These are phyloP conservation scores for Poecilia velifera DNA, from an alignment of 2,797 vertebrate genomes.

Conservation along the genomic window DNA sequence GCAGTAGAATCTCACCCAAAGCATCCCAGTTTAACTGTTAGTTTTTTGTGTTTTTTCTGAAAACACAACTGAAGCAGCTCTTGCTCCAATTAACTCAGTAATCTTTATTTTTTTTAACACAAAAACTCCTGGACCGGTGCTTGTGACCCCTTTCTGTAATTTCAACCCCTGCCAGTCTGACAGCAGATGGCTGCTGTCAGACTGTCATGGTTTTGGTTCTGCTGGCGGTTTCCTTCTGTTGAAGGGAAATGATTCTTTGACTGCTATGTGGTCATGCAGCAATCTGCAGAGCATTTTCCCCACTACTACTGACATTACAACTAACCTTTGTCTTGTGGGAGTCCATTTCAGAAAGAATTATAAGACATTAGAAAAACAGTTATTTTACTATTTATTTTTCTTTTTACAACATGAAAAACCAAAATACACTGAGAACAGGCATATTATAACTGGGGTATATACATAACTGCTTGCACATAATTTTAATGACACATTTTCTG, in stretches of 20 bases:
- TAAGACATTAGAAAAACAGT: constrained; percentile 4
- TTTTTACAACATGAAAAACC: constrained; percentile 50
- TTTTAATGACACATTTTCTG: constrained; percentile 20
- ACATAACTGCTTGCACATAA: constrained; percentile 23
- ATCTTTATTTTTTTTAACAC: not conserved
- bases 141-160: not conserved
- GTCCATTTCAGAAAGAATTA: not conserved
- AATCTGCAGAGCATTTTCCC: not conserved
- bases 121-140: too few species aligned
- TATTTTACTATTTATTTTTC: constrained; percentile 46
- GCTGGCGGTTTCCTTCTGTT: not conserved
- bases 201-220: not conserved
- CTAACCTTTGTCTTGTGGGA: not conserved
- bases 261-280: not conserved
- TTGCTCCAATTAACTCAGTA: not conserved
- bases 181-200: too few species aligned
- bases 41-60: not conserved
- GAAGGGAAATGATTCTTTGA: not conserved
- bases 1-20: too few species aligned
- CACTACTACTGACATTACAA: not conserved
- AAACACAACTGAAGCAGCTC: not conserved
- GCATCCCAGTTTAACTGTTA: too few species aligned
- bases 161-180: not conserved
- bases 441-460: constrained; percentile 10
- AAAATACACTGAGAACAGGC: constrained; percentile 1